Evolutionary conservation across 2,888 invertebrate genomes (phyloP), one percentile per base, ranked within the genome.

Genomic region (Germaria angustata): DNA sequence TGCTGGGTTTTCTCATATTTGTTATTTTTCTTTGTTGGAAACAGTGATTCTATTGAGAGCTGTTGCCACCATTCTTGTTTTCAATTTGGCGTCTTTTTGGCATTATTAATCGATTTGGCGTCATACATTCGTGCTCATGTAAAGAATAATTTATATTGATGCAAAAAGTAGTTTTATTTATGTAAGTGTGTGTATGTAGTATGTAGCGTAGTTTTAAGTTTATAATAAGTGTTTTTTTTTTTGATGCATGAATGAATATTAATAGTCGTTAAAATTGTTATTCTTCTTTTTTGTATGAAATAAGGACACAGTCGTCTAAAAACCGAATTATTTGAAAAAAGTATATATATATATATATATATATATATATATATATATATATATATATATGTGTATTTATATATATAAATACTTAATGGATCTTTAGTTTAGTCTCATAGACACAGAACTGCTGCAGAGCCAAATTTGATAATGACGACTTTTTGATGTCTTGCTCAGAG

Each of bases 81-180:
- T 36, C 34, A 22, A 22, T 65, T 65, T 15, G 65, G 49, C 65
- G 65, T 22, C 65, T 49, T 65, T 65, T 65, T 65, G 63, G 32
- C 36, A 65, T 36, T 36, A 49, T 49, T 49, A 36, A n/a, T 34
- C 34, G 9, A 44, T 49, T 49, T 65, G 49, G 65, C 49, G 65
- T 36, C 65, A 49, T 13, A 22, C 22, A 65, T 65, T 65, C 65
- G 49, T 49, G 65, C 36, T 49, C 65, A 65, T 36, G 49, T 65
- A 22, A n/a, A 51, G 3, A 65, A 6, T 34, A 20, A 63, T 46
- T 63, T 63, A 46, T 63, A 20, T 46, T 46, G 63, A 46, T 32
- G 32, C 63, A 46, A 46, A 63, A n/a, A n/a, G n/a, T n/a, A n/a
- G n/a, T n/a, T n/a, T n/a, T n/a, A n/a, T n/a, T n/a, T n/a, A n/a